Conservation (phyloP, 2,888 invertebrate species). For the Hemaris fuciformis region DNA sequence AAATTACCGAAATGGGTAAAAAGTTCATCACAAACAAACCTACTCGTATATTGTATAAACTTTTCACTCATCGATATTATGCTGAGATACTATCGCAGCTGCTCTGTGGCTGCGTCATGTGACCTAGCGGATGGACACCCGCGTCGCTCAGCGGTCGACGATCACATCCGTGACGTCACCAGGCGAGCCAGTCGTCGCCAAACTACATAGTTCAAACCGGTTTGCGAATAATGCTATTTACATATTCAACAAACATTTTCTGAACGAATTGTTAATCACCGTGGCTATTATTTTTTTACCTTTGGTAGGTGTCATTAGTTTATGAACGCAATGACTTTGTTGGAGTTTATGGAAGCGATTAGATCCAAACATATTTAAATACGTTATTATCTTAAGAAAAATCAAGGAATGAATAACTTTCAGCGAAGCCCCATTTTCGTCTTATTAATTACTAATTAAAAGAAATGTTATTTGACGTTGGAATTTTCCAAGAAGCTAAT, state of each 20-base stretch:
- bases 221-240: conserved; percentile 12
- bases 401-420: no score
- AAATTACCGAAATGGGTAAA: no score
- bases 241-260: conserved; percentile 9
- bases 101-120: neutral
- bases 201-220: conserved; percentile 33
- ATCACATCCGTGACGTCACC: conserved; percentile 34
- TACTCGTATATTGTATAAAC: neutral
- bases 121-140: neutral
- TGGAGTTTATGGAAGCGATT: neutral
- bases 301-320: neutral
- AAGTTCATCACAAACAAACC: no score
- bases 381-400: neutral
- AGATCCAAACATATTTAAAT: neutral
- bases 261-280: conserved; percentile 3
- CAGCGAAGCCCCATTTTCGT: no score
- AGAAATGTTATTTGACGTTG: no score
- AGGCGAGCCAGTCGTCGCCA: conserved; percentile 30
- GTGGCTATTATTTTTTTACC: neutral
- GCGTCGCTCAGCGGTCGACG: conserved; percentile 10
- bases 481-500: no score
- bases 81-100: neutral
- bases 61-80: neutral
- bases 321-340: neutral
- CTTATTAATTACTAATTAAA: no score